phyloP scores from a whole-genome alignment of 2,113 vertebrate genomes.

The Geococcyx californianus region DNA sequence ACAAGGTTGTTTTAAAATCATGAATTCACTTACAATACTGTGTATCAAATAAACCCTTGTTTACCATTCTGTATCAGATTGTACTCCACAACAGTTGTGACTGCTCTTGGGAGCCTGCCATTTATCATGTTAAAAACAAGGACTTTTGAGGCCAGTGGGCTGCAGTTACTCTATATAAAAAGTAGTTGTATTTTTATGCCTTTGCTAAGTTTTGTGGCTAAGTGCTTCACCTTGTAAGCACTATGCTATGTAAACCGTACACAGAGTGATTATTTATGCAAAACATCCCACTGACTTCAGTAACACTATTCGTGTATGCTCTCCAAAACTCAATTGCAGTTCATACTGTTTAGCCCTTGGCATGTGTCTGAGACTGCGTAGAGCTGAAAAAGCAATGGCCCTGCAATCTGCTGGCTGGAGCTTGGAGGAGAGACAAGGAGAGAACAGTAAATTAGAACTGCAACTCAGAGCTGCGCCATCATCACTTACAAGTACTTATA shows the following conservation, averaged over 20 bases:
- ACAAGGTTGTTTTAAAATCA: background rate
- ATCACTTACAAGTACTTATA: slow-evolving; percentile 64
- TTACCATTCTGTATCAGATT: slow-evolving; percentile 4
- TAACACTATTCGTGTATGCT: background rate
- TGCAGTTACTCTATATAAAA: slow-evolving; percentile 1
- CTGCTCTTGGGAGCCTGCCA: background rate
- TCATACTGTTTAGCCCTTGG: background rate
- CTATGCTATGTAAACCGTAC: background rate
- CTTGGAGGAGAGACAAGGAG: background rate
- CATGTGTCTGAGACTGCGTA: background rate
- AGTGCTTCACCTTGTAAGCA: background rate
- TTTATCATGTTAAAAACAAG: background rate
- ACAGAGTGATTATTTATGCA: slow-evolving; percentile 2
- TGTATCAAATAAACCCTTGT: background rate
- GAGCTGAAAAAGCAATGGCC: background rate
- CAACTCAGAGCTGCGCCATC: slow-evolving; percentile 37
- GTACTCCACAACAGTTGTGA: background rate
- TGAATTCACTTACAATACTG: background rate
- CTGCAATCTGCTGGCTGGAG: slow-evolving; percentile 43
- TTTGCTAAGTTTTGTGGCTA: slow-evolving; percentile 19
- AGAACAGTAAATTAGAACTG: slow-evolving; percentile 26
- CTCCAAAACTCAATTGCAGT: background rate
- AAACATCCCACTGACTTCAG: slow-evolving; percentile 18
- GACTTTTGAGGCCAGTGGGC: background rate
- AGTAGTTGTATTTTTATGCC: background rate